A percentile compares a stretch with the other conserved stretches of the same genome.
phyloP scores from a whole-genome alignment of 2,797 vertebrate genomes.

The Rhinophrynus dorsalis region DNA sequence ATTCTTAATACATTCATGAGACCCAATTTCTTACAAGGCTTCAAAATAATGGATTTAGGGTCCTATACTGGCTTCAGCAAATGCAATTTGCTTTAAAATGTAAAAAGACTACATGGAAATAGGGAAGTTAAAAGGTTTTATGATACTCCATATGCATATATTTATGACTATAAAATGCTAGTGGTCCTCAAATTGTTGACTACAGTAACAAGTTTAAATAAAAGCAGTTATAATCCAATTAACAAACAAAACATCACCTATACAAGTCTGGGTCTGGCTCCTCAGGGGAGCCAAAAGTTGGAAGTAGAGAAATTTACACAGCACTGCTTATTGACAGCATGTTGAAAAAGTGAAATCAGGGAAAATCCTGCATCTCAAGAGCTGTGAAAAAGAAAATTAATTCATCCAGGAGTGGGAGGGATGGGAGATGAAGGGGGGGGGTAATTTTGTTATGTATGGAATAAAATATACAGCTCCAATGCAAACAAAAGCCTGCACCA shows the following conservation, averaged over 20 bases:
- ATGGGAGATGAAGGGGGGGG: no score
- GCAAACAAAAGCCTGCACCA: background rate
- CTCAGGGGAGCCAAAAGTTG: background rate
- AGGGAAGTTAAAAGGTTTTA: background rate
- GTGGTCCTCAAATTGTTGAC: background rate
- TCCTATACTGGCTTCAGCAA: background rate
- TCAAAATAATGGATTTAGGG: background rate
- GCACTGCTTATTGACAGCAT: background rate
- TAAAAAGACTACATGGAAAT: background rate
- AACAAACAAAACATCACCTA: background rate
- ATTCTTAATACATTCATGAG: no score
- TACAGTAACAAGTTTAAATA: background rate
- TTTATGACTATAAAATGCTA: background rate
- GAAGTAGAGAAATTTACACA: background rate
- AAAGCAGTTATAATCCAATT: background rate
- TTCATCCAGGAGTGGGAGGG: no score
- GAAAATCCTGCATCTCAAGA: background rate
- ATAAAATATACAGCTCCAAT: no score
- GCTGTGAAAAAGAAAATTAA: background rate
- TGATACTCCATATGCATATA: background rate
- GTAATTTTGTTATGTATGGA: no score
- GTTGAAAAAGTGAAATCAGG: background rate
- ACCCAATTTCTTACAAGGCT: background rate
- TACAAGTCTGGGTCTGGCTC: background rate
- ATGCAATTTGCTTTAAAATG: background rate